Evolutionary conservation across 2,797 vertebrate species (phyloP).

Genomic region (Naso thynnoides): DNA sequence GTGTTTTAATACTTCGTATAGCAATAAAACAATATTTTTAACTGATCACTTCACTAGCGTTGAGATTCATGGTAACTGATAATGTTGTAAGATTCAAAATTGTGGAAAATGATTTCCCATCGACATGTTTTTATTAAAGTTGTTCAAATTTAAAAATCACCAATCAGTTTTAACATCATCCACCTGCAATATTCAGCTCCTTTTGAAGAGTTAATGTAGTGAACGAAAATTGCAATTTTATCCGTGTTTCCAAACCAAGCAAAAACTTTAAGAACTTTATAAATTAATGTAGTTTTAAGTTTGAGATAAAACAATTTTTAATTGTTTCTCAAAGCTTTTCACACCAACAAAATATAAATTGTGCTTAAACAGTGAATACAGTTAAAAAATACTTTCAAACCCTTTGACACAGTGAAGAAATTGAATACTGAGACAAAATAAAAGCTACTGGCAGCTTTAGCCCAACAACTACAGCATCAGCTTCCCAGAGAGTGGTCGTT

Average conservation of each 20-base stretch:
- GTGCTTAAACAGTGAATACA: background rate
- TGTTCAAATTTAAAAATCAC: too few species aligned
- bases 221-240: background rate
- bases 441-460: background rate
- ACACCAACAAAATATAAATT: background rate
- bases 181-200: too few species aligned
- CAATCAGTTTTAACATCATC: too few species aligned
- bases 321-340: background rate
- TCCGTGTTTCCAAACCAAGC: background rate
- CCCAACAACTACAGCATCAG: background rate
- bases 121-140: too few species aligned
- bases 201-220: background rate
- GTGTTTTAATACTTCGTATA: background rate
- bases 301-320: too few species aligned
- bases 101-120: too few species aligned
- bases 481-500: background rate
- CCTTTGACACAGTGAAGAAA: background rate
- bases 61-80: too few species aligned
- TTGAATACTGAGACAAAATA: background rate
- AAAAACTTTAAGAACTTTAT: background rate
- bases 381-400: background rate
- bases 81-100: too few species aligned
- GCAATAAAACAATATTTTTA: background rate
- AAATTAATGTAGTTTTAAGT: background rate
- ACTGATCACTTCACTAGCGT: too few species aligned